A percentile compares a stretch with the other conserved stretches of the same genome.
These are phyloP conservation scores for Ophion slaviceki DNA, from an alignment of 2,888 invertebrate genomes.

Conservation along the genomic window DNA sequence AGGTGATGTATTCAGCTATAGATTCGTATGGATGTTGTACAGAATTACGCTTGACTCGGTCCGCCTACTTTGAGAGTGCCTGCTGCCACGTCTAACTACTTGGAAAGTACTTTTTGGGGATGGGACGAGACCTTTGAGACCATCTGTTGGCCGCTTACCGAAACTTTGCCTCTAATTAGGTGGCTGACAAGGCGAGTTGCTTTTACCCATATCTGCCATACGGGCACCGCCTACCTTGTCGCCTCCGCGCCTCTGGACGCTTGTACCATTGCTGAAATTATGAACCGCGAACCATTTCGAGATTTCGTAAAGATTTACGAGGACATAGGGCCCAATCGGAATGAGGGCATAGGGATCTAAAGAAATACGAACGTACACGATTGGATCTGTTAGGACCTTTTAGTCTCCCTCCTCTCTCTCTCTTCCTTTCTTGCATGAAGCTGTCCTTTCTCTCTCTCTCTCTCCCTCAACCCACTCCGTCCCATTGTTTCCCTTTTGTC, in stretches of 20 bases:
- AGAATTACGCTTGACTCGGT: conserved; percentile 35
- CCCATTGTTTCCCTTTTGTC: not conserved
- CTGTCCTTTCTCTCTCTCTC: not conserved
- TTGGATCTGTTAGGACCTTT: conserved; percentile 20
- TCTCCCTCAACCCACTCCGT: not conserved
- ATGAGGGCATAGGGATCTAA: no score
- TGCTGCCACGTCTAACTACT: conserved; percentile 42
- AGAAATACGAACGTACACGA: no score
- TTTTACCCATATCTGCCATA: conserved; percentile 17
- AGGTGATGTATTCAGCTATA: not conserved
- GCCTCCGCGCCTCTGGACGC: not conserved
- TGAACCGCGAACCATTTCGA: not conserved
- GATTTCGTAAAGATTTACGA: not conserved
- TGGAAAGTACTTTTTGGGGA: conserved; percentile 38
- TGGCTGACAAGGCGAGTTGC: conserved; percentile 49
- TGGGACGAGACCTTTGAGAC: conserved; percentile 71
- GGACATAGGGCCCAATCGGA: not conserved
- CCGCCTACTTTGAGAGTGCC: conserved; percentile 56
- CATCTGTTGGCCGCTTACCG: conserved; percentile 73
- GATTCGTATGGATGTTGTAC: not conserved
- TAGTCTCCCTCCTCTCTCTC: not conserved
- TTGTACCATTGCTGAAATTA: not conserved
- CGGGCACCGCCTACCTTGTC: not conserved
- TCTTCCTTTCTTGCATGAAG: not conserved
- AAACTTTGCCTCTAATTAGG: conserved; percentile 77